Evolutionary conservation across 2,888 invertebrate genomes (phyloP), one percentile per base, ranked within the genome.

Genomic region (Cremastinae sp.): DNA sequence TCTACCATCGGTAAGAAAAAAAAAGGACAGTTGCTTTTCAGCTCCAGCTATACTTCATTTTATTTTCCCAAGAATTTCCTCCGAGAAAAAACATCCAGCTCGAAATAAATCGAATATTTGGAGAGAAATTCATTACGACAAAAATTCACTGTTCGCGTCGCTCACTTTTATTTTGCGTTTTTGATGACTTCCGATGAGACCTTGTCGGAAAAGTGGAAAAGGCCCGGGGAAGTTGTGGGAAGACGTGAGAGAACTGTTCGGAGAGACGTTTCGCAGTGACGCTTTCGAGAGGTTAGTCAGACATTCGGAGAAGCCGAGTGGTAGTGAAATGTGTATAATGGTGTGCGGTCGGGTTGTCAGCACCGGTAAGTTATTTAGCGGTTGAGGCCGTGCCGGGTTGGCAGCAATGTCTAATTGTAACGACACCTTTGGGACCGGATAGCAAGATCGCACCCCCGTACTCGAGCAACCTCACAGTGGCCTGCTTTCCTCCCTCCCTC

Each of bases 371-470:
- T 88, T 88, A 88, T 88, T 88, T 88, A 88, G 86, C 84, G 87
- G 87, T 85, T 84, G 86, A 86, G 84, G 80, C 83, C 79, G 82
- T 82, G 83, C 82, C 61, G 84, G 86, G 87, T 87, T 86, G 88
- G 88, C 87, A 86, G 85, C 81, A 81, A 85, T 86, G 88, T 88
- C 87, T 88, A 88, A 88, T 88, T 88, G 87, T 88, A 88, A 88
- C 87, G 87, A 87, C 85, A 86, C 88, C 88, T 87, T 84, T 85
- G 88, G 88, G 88, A 87, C 84, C 80, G 71, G 81, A 81, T 84
- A 74, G 65, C 70, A 70, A 65, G 61, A 82, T 84, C 85, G 79
- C 80, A 80, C 83, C 81, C 80, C 81, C 78, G 73, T 69, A 59
- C 28, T 28, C 28, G 41, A 34, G 58, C 70, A 43, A 10, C 74